Evolutionary conservation across 2,888 invertebrate genomes (phyloP).

Genomic region (Dryococelus australis): DNA sequence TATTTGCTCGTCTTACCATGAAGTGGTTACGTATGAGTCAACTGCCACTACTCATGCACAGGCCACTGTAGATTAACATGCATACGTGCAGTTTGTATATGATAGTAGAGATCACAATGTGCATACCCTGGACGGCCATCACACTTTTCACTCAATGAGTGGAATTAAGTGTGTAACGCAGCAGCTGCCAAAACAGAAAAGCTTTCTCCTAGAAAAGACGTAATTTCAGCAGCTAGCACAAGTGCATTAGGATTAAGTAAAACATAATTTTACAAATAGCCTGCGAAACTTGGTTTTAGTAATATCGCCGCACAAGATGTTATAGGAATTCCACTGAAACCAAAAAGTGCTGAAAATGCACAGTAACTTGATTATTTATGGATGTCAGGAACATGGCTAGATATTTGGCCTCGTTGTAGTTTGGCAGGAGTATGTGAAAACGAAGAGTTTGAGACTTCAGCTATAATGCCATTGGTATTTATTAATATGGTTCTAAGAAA

Average conservation of each 20-base stretch:
- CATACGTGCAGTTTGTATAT: conserved; percentile 21
- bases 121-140: neutral
- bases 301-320: neutral
- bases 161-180: conserved; percentile 4
- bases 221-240: conserved; percentile 13
- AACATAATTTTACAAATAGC: neutral
- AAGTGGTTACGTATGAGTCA: conserved; percentile 13
- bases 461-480: neutral
- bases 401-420: conserved; percentile 19
- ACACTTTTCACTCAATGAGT: neutral
- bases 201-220: neutral
- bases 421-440: neutral
- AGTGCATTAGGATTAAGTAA: conserved; percentile 17
- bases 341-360: neutral
- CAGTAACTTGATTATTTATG: conserved; percentile 19
- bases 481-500: conserved; percentile 1
- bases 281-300: neutral
- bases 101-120: conserved; percentile 1
- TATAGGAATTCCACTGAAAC: neutral
- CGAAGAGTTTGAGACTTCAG: neutral
- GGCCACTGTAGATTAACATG: neutral
- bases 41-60: neutral
- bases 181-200: conserved; percentile 13
- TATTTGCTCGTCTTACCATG: conserved; percentile 22
- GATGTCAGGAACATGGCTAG: conserved; percentile 21